Conservation (phyloP, 92 coral and sea anemone genomes). For the Palythoa caribaeorum region DNA sequence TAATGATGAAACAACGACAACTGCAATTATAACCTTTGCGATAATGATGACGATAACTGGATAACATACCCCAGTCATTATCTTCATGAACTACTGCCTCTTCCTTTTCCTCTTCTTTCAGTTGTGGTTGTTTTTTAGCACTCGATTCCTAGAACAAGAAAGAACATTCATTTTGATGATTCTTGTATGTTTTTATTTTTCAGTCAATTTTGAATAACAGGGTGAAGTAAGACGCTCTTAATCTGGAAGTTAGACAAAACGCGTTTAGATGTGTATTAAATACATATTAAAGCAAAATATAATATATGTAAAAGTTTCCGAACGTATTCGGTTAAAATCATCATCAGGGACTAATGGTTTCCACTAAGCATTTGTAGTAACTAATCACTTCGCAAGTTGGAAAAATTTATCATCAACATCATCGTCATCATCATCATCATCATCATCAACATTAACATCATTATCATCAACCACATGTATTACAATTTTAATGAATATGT, state of each 20-base stretch:
- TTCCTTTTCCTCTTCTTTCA: conserved; percentile 54
- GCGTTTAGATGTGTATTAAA: no score
- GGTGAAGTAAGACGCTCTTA: not conserved
- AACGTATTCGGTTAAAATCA: no score
- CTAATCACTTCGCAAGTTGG: no score
- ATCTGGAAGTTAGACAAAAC: not conserved
- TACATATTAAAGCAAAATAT: no score
- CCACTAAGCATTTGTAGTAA: no score
- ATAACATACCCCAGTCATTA: conserved; percentile 90
- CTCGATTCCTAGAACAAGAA: conserved; percentile 49
- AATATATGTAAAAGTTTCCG: no score
- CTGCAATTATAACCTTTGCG: not conserved
- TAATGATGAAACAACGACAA: not conserved
- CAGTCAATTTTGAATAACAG: not conserved
- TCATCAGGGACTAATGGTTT: no score
- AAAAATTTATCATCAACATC: no score
- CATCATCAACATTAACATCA: not conserved
- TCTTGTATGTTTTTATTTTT: not conserved
- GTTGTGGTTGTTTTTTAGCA: conserved; percentile 58
- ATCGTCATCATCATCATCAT: no score
- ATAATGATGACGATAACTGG: not conserved
- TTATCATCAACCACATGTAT: not conserved
- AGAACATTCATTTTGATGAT: not conserved
- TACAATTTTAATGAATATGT: not conserved
- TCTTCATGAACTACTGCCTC: conserved; percentile 89